Evolutionary conservation across 1,140 invertebrate genomes (phyloP).

Genomic region (Drosophila sucinea): DNA sequence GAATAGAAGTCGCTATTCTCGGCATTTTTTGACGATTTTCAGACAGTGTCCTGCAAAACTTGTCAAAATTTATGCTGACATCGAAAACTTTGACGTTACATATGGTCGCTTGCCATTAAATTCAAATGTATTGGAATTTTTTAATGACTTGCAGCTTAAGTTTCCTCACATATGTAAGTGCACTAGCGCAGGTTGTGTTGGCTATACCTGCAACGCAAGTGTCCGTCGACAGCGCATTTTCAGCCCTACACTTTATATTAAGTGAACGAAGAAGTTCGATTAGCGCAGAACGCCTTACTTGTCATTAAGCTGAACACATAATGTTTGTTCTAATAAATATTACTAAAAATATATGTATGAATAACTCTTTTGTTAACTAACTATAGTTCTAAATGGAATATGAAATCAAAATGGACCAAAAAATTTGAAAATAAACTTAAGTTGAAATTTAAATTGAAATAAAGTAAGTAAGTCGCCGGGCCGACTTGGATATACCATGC

Average conservation of each 20-base stretch:
- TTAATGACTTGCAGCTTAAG: slow-evolving; percentile 19
- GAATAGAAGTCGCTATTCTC: slow-evolving; percentile 20
- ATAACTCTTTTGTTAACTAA: no score
- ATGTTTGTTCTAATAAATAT: neutral
- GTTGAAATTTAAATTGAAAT: no score
- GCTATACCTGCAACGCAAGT: slow-evolving; percentile 17
- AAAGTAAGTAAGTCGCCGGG: no score
- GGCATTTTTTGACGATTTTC: slow-evolving; percentile 25
- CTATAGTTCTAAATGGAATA: no score
- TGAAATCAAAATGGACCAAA: no score
- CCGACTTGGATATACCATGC: no score
- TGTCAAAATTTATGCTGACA: slow-evolving; percentile 19
- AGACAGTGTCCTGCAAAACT: slow-evolving; percentile 24
- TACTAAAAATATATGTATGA: neutral
- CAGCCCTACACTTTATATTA: slow-evolving; percentile 21
- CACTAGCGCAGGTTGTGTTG: slow-evolving; percentile 24
- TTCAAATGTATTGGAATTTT: slow-evolving; percentile 22
- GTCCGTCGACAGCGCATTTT: slow-evolving; percentile 13
- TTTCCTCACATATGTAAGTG: slow-evolving; percentile 18
- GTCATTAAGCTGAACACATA: slow-evolving; percentile 14
- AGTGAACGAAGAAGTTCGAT: slow-evolving; percentile 24
- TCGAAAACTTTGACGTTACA: slow-evolving; percentile 19
- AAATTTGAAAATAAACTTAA: no score
- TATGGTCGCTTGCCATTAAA: slow-evolving; percentile 26
- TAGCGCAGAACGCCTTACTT: slow-evolving; percentile 23